Evolutionary conservation across 2,113 vertebrate genomes (phyloP).

Genomic region (Pimephales promelas): DNA sequence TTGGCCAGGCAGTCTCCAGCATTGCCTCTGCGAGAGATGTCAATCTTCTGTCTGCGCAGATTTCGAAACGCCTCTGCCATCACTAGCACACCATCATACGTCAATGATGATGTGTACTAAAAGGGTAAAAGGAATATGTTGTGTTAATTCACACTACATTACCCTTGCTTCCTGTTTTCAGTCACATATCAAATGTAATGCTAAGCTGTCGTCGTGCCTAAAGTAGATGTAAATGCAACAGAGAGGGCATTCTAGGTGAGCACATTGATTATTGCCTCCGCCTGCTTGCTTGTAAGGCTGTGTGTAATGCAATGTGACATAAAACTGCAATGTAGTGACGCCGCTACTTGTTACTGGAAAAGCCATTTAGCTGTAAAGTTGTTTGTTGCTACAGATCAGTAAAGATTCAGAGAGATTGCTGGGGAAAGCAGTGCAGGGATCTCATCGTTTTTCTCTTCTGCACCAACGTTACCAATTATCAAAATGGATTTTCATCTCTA

Average conservation of each 20-base stretch:
- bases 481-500: neutral
- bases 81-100: constrained; percentile 95
- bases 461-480: neutral
- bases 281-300: constrained; percentile 4
- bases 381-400: neutral
- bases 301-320: constrained; percentile 4
- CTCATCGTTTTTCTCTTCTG: neutral
- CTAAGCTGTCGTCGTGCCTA: neutral
- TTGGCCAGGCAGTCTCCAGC: constrained; percentile 98
- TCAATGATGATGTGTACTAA: constrained; percentile 96
- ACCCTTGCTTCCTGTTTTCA: neutral
- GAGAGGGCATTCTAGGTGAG: constrained; percentile 13
- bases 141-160: constrained; percentile 22
- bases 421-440: constrained; percentile 1
- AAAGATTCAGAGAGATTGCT: constrained; percentile 21
- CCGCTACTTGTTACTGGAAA: constrained; percentile 28
- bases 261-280: neutral
- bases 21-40: constrained; percentile 96
- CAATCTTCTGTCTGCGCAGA: constrained; percentile 94
- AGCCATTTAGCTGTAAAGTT: constrained; percentile 20
- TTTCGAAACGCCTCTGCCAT: constrained; percentile 98
- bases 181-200: neutral
- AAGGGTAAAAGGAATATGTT: constrained; percentile 18
- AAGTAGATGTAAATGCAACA: constrained; percentile 12
- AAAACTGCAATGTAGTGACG: constrained; percentile 14